phyloP scores from a whole-genome alignment of 64 coral and sea anemone genomes.

The Hydrozoanthus tunicans region DNA sequence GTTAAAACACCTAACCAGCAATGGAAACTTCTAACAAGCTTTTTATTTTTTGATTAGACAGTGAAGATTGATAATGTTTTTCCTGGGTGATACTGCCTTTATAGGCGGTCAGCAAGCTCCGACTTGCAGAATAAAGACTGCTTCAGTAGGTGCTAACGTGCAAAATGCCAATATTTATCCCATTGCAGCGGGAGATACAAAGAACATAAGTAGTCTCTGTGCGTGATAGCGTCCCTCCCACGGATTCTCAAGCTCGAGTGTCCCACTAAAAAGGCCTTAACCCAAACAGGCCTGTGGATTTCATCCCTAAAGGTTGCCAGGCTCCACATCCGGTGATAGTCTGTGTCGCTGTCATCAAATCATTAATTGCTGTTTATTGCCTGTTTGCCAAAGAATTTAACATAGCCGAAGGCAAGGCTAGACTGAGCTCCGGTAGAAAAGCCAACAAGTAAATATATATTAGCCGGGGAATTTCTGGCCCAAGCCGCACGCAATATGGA shows the following conservation, averaged over 20 bases:
- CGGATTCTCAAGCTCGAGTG: constrained; percentile 13
- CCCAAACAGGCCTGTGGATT: constrained; percentile 16
- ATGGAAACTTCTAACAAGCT: neutral
- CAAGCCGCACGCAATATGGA: constrained; percentile 51
- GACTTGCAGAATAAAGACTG: neutral
- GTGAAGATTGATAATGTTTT: neutral
- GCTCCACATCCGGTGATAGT: constrained; percentile 50
- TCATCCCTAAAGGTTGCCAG: constrained; percentile 46
- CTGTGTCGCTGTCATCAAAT: constrained; percentile 87
- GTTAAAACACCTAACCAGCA: no score
- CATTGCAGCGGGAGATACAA: constrained; percentile 24
- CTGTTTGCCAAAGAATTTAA: constrained; percentile 99
- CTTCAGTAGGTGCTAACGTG: constrained; percentile 64
- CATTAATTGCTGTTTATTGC: constrained; percentile 99
- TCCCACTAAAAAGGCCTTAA: constrained; percentile 14
- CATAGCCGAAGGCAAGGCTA: constrained; percentile 74
- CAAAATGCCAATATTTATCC: constrained; percentile 44
- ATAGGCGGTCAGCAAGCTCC: neutral
- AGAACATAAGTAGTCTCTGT: constrained; percentile 27
- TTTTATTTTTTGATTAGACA: neutral
- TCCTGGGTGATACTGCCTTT: neutral
- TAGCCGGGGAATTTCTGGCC: constrained; percentile 7
- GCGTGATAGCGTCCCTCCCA: constrained; percentile 13
- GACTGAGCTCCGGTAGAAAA: constrained; percentile 35
- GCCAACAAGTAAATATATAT: constrained; percentile 25